A percentile compares a stretch with the other conserved stretches of the same genome.
Conservation (phyloP, 1,140 invertebrate species). For the Matsumurasca onukii region DNA sequence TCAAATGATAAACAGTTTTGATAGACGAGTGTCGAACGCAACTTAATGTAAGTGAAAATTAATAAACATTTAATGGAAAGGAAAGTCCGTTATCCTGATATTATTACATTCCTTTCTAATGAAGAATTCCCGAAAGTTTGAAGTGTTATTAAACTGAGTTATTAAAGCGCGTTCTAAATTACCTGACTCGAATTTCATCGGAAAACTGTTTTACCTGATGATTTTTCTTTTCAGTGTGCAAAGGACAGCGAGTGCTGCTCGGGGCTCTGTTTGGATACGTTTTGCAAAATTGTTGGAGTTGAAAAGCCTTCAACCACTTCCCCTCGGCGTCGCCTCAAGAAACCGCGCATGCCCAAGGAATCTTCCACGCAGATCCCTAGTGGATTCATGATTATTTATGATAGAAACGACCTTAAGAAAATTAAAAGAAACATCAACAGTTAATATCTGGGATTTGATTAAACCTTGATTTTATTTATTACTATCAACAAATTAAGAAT, state of each 20-base stretch:
- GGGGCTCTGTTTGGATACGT: not conserved
- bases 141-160: not conserved
- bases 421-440: not conserved
- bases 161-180: not conserved
- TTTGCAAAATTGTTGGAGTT: slow-evolving; percentile 8
- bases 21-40: too few relatives aligned
- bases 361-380: not conserved
- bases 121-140: not conserved
- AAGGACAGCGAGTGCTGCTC: slow-evolving; percentile 9
- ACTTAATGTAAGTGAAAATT: too few relatives aligned
- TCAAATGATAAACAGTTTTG: too few relatives aligned
- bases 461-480: not conserved
- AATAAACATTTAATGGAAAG: not conserved
- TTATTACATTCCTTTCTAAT: not conserved
- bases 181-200: not conserved
- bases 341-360: not conserved
- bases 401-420: not conserved
- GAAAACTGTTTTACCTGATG: not conserved
- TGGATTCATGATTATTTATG: not conserved
- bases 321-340: not conserved
- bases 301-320: not conserved
- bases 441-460: not conserved
- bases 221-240: not conserved
- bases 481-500: not conserved
- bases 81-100: not conserved